phyloP scores from a whole-genome alignment of 2,797 vertebrate genomes.

The Eutrigla gurnardus region DNA sequence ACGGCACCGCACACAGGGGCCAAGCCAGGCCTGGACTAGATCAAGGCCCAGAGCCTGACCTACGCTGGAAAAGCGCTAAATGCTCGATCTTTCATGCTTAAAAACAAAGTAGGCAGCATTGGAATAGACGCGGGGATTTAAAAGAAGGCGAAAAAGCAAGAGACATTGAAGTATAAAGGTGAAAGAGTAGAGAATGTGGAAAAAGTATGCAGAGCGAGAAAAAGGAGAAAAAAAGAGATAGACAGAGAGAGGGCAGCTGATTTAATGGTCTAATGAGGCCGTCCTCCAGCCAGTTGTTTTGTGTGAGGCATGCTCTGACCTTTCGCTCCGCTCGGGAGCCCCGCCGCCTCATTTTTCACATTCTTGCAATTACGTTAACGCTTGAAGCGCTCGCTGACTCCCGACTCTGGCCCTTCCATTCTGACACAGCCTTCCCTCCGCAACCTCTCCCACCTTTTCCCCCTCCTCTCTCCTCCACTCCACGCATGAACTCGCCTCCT shows the following conservation, averaged over 20 bases:
- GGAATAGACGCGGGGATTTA: constrained; percentile 62
- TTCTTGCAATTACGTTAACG: constrained; percentile 99
- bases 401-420: constrained; percentile 91
- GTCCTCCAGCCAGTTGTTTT: constrained; percentile 98
- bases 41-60: constrained; percentile 55
- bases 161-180: constrained; percentile 70
- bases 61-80: constrained; percentile 45
- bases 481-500: constrained; percentile 73
- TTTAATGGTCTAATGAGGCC: constrained; percentile 96
- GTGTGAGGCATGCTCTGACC: constrained; percentile 95
- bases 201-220: constrained; percentile 56
- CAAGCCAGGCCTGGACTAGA: constrained; percentile 61
- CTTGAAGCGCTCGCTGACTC: constrained; percentile 94
- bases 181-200: constrained; percentile 56
- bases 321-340: constrained; percentile 94
- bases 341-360: constrained; percentile 99
- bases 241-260: constrained; percentile 79
- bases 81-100: constrained; percentile 37
- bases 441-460: constrained; percentile 67
- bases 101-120: constrained; percentile 70
- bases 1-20: constrained; percentile 67
- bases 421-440: constrained; percentile 91
- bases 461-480: constrained; percentile 73
- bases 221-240: constrained; percentile 39
- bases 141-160: constrained; percentile 46